Base-by-base conservation (phyloP, 2,797 vertebrate genomes). In the Girardinus metallicus region DNA sequence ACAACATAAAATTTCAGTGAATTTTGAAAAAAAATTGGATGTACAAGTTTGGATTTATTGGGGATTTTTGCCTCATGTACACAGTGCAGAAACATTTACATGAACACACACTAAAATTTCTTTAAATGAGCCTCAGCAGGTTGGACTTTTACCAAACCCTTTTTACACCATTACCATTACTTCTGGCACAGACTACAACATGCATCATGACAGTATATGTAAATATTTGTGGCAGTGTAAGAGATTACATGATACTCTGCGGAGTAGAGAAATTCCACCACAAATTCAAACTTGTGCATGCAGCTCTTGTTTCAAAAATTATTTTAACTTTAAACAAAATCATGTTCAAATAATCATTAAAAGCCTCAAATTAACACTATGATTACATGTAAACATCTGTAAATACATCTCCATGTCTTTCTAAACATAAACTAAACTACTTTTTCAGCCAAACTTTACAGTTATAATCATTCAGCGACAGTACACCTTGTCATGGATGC, bases 371-470 rank as follows among this genome's bases (percentile, higher is more conserved):
- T 15, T 7, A 71, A 29, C 41, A 71, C 11, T 6, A 71, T 71
- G 68, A 71, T 44, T 71, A 23, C 21, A 68, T 68, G 41, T 44
- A 71, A 71, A 44, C 68, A 44, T 71, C 39, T n/a, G 68, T 41
- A 23, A 70, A 41, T 23, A 34, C 8, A 12, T 76, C 77, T 51
- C 75, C 16, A n/a, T 49, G 77, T 44, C 81, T 16, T 46, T 66
- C 75, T 84, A 80, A 73, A 79, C 34, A 76, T 68, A n/a, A 71
- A 76, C 74, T 81, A 73, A 46, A 75, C 62, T 81, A 78, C 29
- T 81, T 49, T 76, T 55, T 46, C 6, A 31, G 2, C 51, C 47
- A 36, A 36, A n/a, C 11, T 53, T 36, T 47, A 74, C 47, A 75
- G 16, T 16, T 39, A 57, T 18, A 73, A 41, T 76, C 73, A 21